phyloP scores from a whole-genome alignment of 2,113 vertebrate genomes.

The Podilymbus podiceps region DNA sequence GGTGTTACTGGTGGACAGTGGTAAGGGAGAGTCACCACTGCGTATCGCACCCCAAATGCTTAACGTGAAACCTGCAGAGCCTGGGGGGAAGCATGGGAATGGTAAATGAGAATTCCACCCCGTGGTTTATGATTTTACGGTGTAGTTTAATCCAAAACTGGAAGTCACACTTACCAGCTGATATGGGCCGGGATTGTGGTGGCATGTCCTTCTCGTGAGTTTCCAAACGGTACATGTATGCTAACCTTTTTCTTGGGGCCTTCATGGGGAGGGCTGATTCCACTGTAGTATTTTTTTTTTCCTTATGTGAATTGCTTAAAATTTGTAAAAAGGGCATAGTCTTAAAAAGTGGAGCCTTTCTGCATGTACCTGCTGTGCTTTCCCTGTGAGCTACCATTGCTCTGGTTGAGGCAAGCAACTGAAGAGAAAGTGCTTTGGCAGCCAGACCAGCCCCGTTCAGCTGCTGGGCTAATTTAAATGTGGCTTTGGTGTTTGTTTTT shows the following conservation, averaged over 20 bases:
- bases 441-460: not conserved
- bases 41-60: accelerated
- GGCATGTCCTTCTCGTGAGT: not conserved
- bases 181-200: not conserved
- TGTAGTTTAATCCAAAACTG: not conserved
- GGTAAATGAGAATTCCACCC: not conserved
- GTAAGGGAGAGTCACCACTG: not conserved
- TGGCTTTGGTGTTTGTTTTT: not conserved
- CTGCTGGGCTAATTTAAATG: not conserved
- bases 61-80: not conserved
- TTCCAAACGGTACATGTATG: accelerated
- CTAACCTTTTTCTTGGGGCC: no score
- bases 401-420: not conserved
- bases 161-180: not conserved
- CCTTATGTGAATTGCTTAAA: not conserved
- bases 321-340: no score
- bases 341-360: not conserved
- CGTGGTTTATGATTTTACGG: accelerated
- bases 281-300: no score
- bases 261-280: not conserved
- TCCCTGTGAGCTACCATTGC: not conserved
- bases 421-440: not conserved
- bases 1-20: not conserved
- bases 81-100: not conserved
- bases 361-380: not conserved